Conservation (phyloP, 1,140 invertebrate species). For the Papilio polyxenes region DNA sequence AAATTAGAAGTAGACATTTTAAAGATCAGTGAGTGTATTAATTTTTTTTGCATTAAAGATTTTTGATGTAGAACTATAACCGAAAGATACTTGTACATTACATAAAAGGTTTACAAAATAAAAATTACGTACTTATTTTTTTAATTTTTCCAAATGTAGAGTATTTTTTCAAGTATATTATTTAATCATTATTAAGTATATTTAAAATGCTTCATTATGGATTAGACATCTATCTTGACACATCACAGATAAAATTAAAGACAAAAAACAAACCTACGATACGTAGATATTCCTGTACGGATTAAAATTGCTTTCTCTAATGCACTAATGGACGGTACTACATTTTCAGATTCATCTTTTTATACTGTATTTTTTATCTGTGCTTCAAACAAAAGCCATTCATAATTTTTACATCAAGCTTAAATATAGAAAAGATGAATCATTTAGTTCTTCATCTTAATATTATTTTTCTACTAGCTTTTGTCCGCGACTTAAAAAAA, state of each 20-base stretch:
- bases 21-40: background rate
- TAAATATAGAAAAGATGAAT: background rate
- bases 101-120: no score
- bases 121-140: no score
- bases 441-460: no score
- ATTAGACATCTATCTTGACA: background rate
- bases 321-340: background rate
- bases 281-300: background rate
- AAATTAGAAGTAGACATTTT: background rate
- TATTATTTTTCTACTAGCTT: no score
- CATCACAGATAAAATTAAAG: background rate
- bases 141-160: no score
- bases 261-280: background rate
- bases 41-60: background rate
- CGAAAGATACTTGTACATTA: no score
- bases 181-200: background rate
- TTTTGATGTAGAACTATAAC: no score
- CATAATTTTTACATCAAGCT: background rate
- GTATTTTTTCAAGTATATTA: no score
- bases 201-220: background rate
- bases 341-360: background rate
- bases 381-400: no score
- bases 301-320: background rate
- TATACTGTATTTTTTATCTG: background rate
- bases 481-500: no score